Base-by-base conservation (phyloP, 2,113 vertebrate species). In the Geococcyx californianus region DNA sequence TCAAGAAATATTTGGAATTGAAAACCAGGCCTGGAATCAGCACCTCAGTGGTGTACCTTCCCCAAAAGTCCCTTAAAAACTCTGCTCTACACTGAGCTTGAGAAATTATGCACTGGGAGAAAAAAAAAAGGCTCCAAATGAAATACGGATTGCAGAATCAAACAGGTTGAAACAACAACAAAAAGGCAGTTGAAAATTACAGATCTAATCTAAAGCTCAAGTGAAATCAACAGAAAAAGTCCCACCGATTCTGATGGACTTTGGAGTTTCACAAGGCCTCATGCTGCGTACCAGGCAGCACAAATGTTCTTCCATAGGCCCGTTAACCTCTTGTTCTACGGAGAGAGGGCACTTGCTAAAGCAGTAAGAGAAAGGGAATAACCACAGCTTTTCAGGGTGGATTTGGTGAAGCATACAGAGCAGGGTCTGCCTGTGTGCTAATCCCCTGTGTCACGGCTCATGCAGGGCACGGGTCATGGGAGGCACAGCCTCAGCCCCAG, bases 151-250 rank as follows among this genome's bases (percentile, higher is more conserved):
- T 29, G 33, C 25, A 91, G 88, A 93, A 81, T 31, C n/a, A 80
- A 84, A 33, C 59, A 80, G 40, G 59, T 45, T 51, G 51, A 91
- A 94, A 94, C 31, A 87, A 56, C 12, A 85, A 70, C 23, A 40
- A 31, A 14, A 44, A 38, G 11, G 11, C 55, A 69, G 90, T 74
- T 88, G 79, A 83, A 90, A 96, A 96, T 85, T 86, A 93, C 40
- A 92, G 28, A 95, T 96, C 90, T 96, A 95, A 95, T 96, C 93
- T 95, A 86, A 91, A 94, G 94, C 87, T 84, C 90, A 88, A 67
- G 78, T 78, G 93, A 93, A 96, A 93, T 86, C 59, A 96, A 95
- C 72, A 80, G 44, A 90, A 92, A 92, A 96, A 72, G 33, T 94
- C 72, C 21, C 82, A 63, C 75, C 40, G 72, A 25, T 51, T 87